Base-by-base conservation (phyloP, 2,113 vertebrate genomes). In the Alexandromys fortis region DNA sequence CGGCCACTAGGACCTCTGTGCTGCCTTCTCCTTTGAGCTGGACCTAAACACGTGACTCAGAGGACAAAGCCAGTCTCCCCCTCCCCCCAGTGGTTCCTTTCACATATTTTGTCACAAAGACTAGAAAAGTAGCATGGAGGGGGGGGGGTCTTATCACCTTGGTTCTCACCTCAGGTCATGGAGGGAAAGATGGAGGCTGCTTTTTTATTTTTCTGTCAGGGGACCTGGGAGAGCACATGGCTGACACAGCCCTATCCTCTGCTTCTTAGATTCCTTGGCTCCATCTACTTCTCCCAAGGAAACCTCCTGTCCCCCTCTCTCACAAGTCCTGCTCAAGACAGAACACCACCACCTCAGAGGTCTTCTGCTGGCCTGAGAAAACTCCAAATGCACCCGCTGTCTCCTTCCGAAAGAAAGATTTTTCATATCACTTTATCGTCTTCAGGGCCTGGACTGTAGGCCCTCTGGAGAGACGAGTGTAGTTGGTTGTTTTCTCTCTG, bases 401-500 rank as follows among this genome's bases (percentile, higher is more conserved):
- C 26, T 75, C 81, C 33, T 95, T 35, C 92, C 21, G 65, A 81
- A 92, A 61, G 83, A 58, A 58, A 58, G 19, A 16, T 35, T 95
- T 95, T 91, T 45, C 63, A 21, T 17, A 21, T 93, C 52, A 68
- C 68, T 58, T 49, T 52, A 55, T 77, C 55, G 85, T 94, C 38
- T 67, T 33, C 8, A 49, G 89, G 2, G 49, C 52, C 76, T 38
- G 42, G 73, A 86, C 35, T 30, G n/a, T 24, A 81, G 79, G 21
- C 35, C 70, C 21, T 78, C 38, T 86, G 81, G 76, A 90, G 68
- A 88, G 73, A 91, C 4, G n/a, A 45, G 24, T 6, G 30, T 45
- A 22, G 58, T 96, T 86, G 76, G 49, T 65, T 82, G 63, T 52
- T 73, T 94, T 92, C 49, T 95, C 30, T 85, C 21, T 92, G 33